Evolutionary conservation across 2,797 vertebrate species (phyloP).

Genomic region (Sorex maritimensis): DNA sequence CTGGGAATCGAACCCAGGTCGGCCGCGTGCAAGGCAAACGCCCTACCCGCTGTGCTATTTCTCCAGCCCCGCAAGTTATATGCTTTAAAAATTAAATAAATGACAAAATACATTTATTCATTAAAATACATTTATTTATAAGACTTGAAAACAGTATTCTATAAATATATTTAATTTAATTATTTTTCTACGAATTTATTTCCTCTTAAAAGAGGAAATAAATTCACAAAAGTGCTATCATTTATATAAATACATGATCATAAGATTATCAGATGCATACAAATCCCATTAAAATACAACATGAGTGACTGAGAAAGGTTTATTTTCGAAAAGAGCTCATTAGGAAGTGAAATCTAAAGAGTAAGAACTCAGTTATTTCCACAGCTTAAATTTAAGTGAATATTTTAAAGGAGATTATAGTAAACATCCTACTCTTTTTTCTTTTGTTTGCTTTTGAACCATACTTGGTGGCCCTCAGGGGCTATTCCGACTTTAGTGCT

Average conservation of each 20-base stretch:
- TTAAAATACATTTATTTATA: constrained; percentile 50
- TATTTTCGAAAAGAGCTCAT: constrained; percentile 82
- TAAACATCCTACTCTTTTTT: not conserved
- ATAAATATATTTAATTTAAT: constrained; percentile 8
- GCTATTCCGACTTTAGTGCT: no score
- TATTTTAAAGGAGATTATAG: constrained; percentile 23
- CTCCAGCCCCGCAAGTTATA: no score
- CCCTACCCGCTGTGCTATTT: no score
- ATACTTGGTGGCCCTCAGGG: no score
- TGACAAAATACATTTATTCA: no score
- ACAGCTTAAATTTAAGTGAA: constrained; percentile 49
- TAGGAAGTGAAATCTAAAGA: constrained; percentile 86
- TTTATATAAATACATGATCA: constrained; percentile 71
- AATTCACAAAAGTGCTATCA: constrained; percentile 64
- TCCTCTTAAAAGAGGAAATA: constrained; percentile 9
- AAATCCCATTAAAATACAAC: constrained; percentile 82
- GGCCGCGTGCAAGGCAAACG: no score
- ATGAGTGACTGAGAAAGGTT: constrained; percentile 82
- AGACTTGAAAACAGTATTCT: constrained; percentile 57
- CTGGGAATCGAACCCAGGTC: no score
- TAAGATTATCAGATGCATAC: constrained; percentile 75
- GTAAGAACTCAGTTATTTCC: constrained; percentile 72
- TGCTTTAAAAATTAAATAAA: no score
- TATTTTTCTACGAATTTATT: not conserved
- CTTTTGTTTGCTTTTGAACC: no score